A percentile compares a stretch with the other conserved stretches of the same genome.
Conservation (phyloP, 2,888 invertebrate species). For the Diaperis boleti region DNA sequence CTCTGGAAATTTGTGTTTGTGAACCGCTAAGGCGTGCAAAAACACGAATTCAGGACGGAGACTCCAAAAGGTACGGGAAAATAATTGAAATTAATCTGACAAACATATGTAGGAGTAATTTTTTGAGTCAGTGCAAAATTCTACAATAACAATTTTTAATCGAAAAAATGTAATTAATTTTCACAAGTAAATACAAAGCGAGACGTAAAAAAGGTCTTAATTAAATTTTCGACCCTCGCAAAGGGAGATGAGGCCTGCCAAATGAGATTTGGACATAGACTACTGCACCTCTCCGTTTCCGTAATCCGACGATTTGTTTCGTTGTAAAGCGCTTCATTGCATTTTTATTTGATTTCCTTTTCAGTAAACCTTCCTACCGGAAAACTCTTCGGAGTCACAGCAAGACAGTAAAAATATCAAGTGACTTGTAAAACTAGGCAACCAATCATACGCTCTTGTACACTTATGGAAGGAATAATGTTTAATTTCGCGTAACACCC, state of each 20-base stretch:
- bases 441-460: conserved; percentile 7
- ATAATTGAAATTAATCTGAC: no score
- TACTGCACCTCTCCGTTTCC: conserved; percentile 8
- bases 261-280: conserved; percentile 20
- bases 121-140: no score
- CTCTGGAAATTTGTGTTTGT: no score
- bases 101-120: no score
- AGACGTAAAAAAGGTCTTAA: conserved; percentile 5
- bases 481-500: neutral
- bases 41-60: no score
- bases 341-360: conserved; percentile 19
- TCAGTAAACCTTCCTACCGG: neutral
- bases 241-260: conserved; percentile 9
- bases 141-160: no score
- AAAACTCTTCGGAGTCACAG: no score
- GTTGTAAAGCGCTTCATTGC: conserved; percentile 18
- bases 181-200: neutral
- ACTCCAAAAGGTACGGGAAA: no score
- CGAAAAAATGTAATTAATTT: no score
- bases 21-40: no score
- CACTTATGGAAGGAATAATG: no score
- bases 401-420: no score
- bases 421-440: conserved; percentile 13
- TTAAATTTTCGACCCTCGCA: conserved; percentile 16
- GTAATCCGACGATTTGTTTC: conserved; percentile 20